Evolutionary conservation across 2,797 vertebrate genomes (phyloP), one percentile per base, ranked within the genome.

Genomic region (Chloroceryle amazona): DNA sequence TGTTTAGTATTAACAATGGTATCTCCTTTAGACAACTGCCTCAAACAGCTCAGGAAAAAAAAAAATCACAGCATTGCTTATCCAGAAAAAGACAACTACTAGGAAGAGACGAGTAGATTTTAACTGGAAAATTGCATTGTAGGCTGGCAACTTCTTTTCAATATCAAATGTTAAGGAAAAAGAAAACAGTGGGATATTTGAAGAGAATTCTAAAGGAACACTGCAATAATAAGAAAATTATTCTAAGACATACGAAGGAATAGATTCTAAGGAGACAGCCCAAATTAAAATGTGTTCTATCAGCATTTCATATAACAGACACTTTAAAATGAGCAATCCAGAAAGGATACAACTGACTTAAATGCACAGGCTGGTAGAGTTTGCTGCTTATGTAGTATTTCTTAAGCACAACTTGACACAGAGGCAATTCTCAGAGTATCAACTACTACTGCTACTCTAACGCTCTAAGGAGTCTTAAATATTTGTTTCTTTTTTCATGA

Each of bases 371-470:
- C 41, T 60, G 16, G 28, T 55, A 26, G 23, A 31, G 22, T 66
- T 29, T 62, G 70, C 85, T 58, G 82, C 51, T 89, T 71, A 60
- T 29, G 13, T 14, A 52, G 0, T 14, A 73, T 61, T 95, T 89
- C 80, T 90, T 42, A 91, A 87, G 47, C 44, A 55, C 46, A 81
- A 29, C 9, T 90, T 82, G n/a, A 81, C 31, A 93, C 3, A 79
- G 71, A 88, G 95, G 51, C 47, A 18, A 41, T 92, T 88, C n/a
- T 46, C 31, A 81, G 78, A 58, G 29, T 62, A 68, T 55, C 18
- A 78, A 82, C 93, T 35, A 74, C 62, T 85, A 70, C 66, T 68
- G 60, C 91, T 93, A 86, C 49, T 87, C 79, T 87, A 95, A 89
- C 41, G 70, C 51, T 91, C 58, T 82, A 83, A n/a, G 26, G 91